Conservation (phyloP, 2,888 invertebrate genomes). For the Petrolisthes manimaculis region DNA sequence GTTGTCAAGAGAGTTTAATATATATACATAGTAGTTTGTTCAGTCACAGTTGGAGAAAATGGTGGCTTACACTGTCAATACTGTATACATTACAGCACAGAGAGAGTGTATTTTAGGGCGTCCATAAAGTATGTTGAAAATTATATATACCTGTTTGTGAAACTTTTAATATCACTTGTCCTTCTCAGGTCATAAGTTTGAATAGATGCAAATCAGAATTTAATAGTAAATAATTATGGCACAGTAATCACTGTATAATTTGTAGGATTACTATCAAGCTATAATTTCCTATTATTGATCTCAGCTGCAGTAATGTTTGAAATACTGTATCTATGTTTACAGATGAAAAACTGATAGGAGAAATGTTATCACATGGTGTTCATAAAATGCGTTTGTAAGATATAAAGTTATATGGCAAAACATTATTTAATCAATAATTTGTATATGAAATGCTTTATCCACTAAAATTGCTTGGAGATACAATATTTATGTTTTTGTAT, state of each 20-base stretch:
- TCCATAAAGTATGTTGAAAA: not conserved
- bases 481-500: too few species aligned
- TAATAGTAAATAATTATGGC: not conserved
- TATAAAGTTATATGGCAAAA: too few species aligned
- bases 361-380: not conserved
- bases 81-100: not conserved
- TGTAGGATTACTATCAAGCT: not conserved
- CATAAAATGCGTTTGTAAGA: too few species aligned
- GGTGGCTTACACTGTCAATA: not conserved
- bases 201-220: constrained; percentile 10
- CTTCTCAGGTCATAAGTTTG: constrained; percentile 28
- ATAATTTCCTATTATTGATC: constrained; percentile 18
- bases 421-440: too few species aligned
- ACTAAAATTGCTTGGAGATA: too few species aligned
- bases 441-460: too few species aligned
- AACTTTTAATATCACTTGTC: constrained; percentile 10
- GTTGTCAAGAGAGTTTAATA: too few species aligned
- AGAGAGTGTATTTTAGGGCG: not conserved
- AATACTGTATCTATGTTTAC: not conserved
- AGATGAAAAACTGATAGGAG: not conserved
- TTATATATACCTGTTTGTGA: constrained; percentile 6
- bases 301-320: constrained; percentile 24
- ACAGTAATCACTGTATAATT: constrained; percentile 1
- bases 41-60: not conserved
- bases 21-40: too few species aligned